Evolutionary conservation across 2,888 invertebrate species (phyloP).

Genomic region (Lasioglossum lativentre): DNA sequence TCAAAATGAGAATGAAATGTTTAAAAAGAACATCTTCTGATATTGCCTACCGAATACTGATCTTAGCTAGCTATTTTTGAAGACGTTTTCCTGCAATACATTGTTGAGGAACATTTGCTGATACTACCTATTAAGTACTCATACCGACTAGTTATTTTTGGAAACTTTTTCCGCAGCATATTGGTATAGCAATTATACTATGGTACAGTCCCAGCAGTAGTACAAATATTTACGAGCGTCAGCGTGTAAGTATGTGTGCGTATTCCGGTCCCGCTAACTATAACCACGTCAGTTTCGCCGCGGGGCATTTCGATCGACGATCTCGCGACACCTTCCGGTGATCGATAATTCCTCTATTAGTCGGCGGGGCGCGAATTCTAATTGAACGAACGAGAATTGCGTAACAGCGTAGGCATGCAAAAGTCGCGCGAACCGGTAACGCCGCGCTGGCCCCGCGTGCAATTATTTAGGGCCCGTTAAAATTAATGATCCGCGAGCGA

Average conservation of each 20-base stretch:
- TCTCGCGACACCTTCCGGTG: constrained; percentile 1
- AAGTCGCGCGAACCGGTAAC: constrained; percentile 31
- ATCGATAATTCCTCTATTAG: constrained; percentile 18
- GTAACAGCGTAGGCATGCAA: constrained; percentile 29
- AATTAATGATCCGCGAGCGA: constrained; percentile 27
- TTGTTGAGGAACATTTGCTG: background rate
- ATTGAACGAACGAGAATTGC: constrained; percentile 15
- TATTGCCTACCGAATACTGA: too few species aligned
- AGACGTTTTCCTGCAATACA: background rate
- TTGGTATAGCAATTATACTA: background rate
- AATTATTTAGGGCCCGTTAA: constrained; percentile 36
- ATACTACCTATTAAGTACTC: background rate
- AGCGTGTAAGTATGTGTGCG: background rate
- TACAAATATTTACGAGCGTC: background rate
- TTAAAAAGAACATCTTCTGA: too few species aligned
- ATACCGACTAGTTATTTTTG: background rate
- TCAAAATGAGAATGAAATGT: too few species aligned
- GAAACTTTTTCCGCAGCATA: background rate
- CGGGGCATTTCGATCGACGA: background rate
- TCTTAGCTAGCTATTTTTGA: background rate
- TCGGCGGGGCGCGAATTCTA: constrained; percentile 5
- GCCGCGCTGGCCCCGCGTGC: constrained; percentile 9
- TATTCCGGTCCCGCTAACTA: background rate
- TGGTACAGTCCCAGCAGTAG: background rate
- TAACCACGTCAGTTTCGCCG: background rate